A percentile compares a stretch with the other conserved stretches of the same genome.
Conservation (phyloP, 1,140 invertebrate genomes). For the Trachymyrmex septentrionalis region DNA sequence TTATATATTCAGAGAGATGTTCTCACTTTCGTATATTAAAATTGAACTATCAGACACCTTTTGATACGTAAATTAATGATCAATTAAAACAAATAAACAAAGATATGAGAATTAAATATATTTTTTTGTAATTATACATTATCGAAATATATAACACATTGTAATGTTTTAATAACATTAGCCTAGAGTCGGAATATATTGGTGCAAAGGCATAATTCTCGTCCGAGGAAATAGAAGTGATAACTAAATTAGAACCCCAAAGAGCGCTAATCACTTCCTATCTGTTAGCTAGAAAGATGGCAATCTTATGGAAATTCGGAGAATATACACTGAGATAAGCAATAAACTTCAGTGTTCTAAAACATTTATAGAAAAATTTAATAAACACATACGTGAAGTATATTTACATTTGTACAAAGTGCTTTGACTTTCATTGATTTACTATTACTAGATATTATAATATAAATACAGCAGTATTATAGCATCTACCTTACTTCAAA, state of each 20-base stretch:
- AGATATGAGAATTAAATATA: background rate
- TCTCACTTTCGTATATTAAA: background rate
- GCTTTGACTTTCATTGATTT: background rate
- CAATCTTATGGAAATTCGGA: slow-evolving; percentile 5
- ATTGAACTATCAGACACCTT: background rate
- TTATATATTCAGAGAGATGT: background rate
- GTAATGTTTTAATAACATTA: background rate
- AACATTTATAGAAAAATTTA: background rate
- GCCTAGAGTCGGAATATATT: background rate
- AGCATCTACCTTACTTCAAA: background rate
- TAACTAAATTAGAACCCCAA: slow-evolving; percentile 47
- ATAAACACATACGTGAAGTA: background rate
- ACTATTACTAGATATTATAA: background rate
- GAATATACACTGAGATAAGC: background rate
- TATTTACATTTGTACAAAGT: background rate
- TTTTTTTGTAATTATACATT: background rate
- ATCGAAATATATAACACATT: background rate
- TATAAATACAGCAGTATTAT: background rate
- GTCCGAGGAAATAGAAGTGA: slow-evolving; percentile 7
- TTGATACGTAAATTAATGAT: background rate
- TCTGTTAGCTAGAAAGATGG: slow-evolving; percentile 21
- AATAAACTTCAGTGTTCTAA: background rate
- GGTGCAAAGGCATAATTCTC: background rate
- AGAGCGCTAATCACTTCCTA: slow-evolving; percentile 18
- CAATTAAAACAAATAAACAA: background rate